Evolutionary conservation across 92 coral and sea anemone genomes (phyloP).

Genomic region (Paramuricea clavata): DNA sequence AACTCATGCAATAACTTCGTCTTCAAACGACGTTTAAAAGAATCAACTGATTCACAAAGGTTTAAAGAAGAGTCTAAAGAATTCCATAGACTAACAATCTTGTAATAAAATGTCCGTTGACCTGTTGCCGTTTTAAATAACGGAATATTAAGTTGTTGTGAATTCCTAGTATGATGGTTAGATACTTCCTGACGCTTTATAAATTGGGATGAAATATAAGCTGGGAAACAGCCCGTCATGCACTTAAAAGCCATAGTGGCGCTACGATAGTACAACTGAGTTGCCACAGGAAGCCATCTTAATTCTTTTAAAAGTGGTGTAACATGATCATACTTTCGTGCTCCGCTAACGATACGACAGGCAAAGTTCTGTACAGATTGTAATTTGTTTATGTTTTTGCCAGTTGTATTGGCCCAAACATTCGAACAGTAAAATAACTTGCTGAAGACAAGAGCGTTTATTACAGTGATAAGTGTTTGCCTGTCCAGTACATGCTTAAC

Average conservation of each 20-base stretch:
- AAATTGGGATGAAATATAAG: slow-evolving; percentile 53
- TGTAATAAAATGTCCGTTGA: slow-evolving; percentile 59
- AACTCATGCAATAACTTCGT: slow-evolving; percentile 1
- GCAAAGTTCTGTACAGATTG: slow-evolving; percentile 59
- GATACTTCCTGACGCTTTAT: slow-evolving; percentile 15
- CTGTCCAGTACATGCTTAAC: slow-evolving; percentile 12
- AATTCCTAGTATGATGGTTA: slow-evolving; percentile 57
- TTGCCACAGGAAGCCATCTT: slow-evolving; percentile 64
- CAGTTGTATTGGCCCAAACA: slow-evolving; percentile 49
- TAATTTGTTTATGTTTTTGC: slow-evolving; percentile 39
- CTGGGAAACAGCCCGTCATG: slow-evolving; percentile 63
- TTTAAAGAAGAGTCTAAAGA: not conserved
- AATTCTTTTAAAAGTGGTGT: slow-evolving; percentile 61
- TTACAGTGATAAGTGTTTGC: slow-evolving; percentile 10
- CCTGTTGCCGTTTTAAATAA: slow-evolving; percentile 55
- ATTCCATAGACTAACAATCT: slow-evolving; percentile 59
- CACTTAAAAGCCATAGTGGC: slow-evolving; percentile 66
- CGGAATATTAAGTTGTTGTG: slow-evolving; percentile 61
- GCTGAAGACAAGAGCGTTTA: slow-evolving; percentile 33
- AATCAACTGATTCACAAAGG: not conserved
- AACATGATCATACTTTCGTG: slow-evolving; percentile 64
- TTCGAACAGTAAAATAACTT: slow-evolving; percentile 4
- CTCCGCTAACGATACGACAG: slow-evolving; percentile 59
- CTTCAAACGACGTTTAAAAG: slow-evolving; percentile 1
- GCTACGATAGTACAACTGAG: slow-evolving; percentile 48